These are phyloP conservation scores for Ametastegia equiseti DNA, from an alignment of 2,888 invertebrate genomes.

Conservation along the genomic window DNA sequence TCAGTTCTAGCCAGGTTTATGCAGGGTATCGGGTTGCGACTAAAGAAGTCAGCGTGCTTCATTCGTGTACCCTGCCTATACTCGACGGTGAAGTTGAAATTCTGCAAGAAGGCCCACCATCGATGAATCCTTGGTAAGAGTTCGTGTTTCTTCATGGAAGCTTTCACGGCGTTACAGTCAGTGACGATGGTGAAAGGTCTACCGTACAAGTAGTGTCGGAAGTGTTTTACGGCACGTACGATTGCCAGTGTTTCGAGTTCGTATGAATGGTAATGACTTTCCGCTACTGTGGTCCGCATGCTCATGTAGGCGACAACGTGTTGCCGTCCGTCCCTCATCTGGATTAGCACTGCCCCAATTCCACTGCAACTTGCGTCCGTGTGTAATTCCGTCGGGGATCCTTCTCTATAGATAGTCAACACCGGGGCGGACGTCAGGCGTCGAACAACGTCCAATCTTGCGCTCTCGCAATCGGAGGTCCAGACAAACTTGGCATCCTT, in stretches of 20 bases:
- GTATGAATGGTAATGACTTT: slow-evolving; percentile 61
- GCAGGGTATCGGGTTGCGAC: background rate
- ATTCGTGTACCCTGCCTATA: slow-evolving; percentile 45
- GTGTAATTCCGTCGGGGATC: background rate
- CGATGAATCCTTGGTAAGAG: slow-evolving; percentile 61
- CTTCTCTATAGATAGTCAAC: slow-evolving; percentile 22
- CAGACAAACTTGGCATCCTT: background rate
- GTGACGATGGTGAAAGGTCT: slow-evolving; percentile 57
- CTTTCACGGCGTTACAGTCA: slow-evolving; percentile 64
- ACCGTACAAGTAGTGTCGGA: slow-evolving; percentile 61
- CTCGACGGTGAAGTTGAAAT: slow-evolving; percentile 58
- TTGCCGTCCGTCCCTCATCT: background rate
- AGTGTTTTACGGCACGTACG: slow-evolving; percentile 61
- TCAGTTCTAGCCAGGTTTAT: background rate
- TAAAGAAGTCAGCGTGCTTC: slow-evolving; percentile 34
- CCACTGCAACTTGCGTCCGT: slow-evolving; percentile 12
- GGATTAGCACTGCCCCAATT: slow-evolving; percentile 2
- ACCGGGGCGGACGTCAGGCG: slow-evolving; percentile 29
- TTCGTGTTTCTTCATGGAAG: slow-evolving; percentile 63
- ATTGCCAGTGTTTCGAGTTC: slow-evolving; percentile 60
- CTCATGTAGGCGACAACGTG: slow-evolving; percentile 23
- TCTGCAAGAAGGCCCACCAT: slow-evolving; percentile 66
- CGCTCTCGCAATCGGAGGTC: background rate
- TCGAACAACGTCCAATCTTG: background rate
- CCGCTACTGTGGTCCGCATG: slow-evolving; percentile 50